Evolutionary conservation across 2,888 invertebrate species (phyloP).

Genomic region (Apotomis capreana): DNA sequence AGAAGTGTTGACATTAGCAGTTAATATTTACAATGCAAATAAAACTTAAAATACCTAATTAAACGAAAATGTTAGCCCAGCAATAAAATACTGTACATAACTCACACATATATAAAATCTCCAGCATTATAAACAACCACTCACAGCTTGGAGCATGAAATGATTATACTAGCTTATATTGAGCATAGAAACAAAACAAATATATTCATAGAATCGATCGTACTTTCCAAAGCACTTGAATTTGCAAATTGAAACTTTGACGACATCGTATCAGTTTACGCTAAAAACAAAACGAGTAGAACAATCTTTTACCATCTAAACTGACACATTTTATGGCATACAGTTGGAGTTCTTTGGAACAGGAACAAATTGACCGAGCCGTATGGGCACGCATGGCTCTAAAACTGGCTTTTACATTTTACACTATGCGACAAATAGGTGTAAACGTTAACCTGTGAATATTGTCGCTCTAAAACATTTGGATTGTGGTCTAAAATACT

Average conservation of each 20-base stretch:
- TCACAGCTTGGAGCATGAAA: too few species aligned
- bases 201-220: neutral
- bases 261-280: constrained; percentile 29
- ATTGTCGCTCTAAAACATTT: constrained; percentile 52
- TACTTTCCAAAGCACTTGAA: neutral
- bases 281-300: constrained; percentile 19
- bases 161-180: neutral
- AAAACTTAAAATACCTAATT: too few species aligned
- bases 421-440: constrained; percentile 62
- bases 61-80: too few species aligned
- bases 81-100: too few species aligned
- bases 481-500: constrained; percentile 42
- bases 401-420: constrained; percentile 53
- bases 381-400: constrained; percentile 46
- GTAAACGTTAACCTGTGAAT: constrained; percentile 59
- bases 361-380: constrained; percentile 37
- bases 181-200: constrained; percentile 6
- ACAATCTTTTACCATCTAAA: constrained; percentile 37
- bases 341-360: constrained; percentile 26
- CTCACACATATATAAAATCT: neutral
- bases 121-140: neutral
- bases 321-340: constrained; percentile 39
- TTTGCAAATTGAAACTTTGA: constrained; percentile 27
- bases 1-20: too few species aligned
- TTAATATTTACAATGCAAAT: too few species aligned